Evolutionary conservation across 35 echinoderm and acorn worm species (phyloP).

Genomic region (Nesometra sesokonis): DNA sequence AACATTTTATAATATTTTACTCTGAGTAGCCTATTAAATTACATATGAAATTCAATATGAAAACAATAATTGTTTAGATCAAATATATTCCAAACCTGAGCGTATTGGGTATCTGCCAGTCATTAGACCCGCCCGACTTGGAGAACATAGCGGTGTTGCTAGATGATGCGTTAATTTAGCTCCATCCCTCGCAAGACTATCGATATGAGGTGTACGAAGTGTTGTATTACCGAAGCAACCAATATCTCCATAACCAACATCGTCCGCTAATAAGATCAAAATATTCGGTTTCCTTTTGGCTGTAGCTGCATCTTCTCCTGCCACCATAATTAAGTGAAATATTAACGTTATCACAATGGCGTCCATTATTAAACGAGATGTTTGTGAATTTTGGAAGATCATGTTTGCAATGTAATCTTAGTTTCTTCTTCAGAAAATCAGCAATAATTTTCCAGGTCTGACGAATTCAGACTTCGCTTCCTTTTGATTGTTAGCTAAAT

Average conservation of each 20-base stretch:
- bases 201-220: conserved; percentile 80
- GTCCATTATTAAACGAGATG: too few relatives aligned
- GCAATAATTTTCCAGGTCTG: too few relatives aligned
- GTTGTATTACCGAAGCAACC: conserved; percentile 92
- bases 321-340: background rate
- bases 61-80: background rate
- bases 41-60: too few relatives aligned
- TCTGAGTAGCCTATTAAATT: too few relatives aligned
- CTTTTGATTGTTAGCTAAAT: too few relatives aligned
- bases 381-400: too few relatives aligned
- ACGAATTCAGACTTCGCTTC: too few relatives aligned
- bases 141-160: conserved; percentile 77
- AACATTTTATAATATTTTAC: too few relatives aligned
- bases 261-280: conserved; percentile 80
- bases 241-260: conserved; percentile 91
- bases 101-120: conserved; percentile 80
- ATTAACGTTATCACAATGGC: too few relatives aligned
- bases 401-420: too few relatives aligned
- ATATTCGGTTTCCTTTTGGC: conserved; percentile 42
- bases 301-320: background rate
- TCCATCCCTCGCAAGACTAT: conserved; percentile 63
- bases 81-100: background rate
- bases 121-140: conserved; percentile 86
- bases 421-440: too few relatives aligned
- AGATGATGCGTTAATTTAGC: conserved; percentile 83